A percentile compares a stretch with the other conserved stretches of the same genome.
phyloP scores from a whole-genome alignment of 2,888 invertebrate genomes.

The Pseudococcus longispinus region DNA sequence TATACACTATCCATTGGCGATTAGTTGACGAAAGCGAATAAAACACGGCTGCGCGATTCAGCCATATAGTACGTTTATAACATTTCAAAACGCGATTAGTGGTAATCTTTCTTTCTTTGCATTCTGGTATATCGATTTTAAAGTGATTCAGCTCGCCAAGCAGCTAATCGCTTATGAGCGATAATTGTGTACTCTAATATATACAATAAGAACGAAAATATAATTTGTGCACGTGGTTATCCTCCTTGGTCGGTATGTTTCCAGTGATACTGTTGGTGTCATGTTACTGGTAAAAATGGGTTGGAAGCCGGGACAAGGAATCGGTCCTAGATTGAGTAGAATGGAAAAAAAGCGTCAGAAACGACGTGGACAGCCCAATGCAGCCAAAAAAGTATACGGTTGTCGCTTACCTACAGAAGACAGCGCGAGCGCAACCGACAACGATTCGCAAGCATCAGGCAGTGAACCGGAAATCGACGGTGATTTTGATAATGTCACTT shows the following conservation, averaged over 20 bases:
- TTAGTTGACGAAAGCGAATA: neutral
- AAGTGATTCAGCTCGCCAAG: no score
- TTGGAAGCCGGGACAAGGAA: slow-evolving; percentile 88
- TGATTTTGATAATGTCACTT: slow-evolving; percentile 69
- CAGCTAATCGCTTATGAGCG: no score
- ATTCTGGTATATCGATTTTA: no score
- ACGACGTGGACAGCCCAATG: neutral
- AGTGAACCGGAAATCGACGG: slow-evolving; percentile 67
- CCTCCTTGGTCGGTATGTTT: slow-evolving; percentile 54
- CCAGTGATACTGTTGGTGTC: slow-evolving; percentile 86
- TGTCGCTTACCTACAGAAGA: slow-evolving; percentile 58
- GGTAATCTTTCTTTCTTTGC: no score
- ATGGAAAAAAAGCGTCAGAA: slow-evolving; percentile 62
- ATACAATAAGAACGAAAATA: no score
- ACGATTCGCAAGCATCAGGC: slow-evolving; percentile 55
- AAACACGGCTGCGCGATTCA: no score
- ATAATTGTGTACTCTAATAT: no score
- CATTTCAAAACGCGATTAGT: no score
- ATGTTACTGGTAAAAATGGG: slow-evolving; percentile 87
- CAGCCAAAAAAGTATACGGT: slow-evolving; percentile 64
- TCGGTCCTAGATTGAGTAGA: slow-evolving; percentile 70
- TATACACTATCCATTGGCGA: neutral
- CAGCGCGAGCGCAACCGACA: slow-evolving; percentile 61
- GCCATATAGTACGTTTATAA: no score
- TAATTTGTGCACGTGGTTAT: neutral